Evolutionary conservation across 2,113 vertebrate species (phyloP), one percentile per base, ranked within the genome.

Genomic region (Trogon surrucura): DNA sequence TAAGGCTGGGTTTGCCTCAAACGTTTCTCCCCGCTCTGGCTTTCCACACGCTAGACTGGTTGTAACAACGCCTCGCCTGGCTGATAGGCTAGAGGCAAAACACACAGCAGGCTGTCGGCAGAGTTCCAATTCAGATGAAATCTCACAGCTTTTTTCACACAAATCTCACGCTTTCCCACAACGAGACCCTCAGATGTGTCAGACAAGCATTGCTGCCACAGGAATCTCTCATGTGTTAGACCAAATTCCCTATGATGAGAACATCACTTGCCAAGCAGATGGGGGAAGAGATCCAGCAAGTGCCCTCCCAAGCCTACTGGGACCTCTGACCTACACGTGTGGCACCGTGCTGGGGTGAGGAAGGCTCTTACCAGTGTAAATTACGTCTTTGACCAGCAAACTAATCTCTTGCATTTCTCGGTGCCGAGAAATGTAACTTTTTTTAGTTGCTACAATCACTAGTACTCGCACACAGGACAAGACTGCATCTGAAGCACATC

Each of bases 11-110:
- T 64, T 84, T 80, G 50, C 56, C 47, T 19, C 16, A 19, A 22
- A 62, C 64, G 44, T 16, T 57, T 34, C 22, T 84, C 25, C 38
- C 34, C 0, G 0, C 71, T 91, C 57, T 64, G 82, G 66, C 45
- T 85, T 91, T 88, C 41, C 32, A 25, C 64, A 29, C 47, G 58
- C 71, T 29, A 90, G 62, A 47, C 50, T 90, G 47, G 19, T 77
- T 94, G 83, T 73, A 88, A 38, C 27, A 74, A 23, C 1, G 4
- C 54, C 16, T 93, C 4, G 4, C 66, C 58, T 71, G 80, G 36
- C 60, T 92, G 92, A 73, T 12, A 90, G 66, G 57, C 36, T 45
- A n/a, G 19, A 94, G 30, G 47, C 54, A 90, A 94, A 95, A 83
- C 56, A 86, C 71, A 50, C 13, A 93, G 88, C 75, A 78, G 54